Evolutionary conservation across 1,140 invertebrate genomes (phyloP), one percentile per base, ranked within the genome.

Genomic region (Polypedilum pembai): DNA sequence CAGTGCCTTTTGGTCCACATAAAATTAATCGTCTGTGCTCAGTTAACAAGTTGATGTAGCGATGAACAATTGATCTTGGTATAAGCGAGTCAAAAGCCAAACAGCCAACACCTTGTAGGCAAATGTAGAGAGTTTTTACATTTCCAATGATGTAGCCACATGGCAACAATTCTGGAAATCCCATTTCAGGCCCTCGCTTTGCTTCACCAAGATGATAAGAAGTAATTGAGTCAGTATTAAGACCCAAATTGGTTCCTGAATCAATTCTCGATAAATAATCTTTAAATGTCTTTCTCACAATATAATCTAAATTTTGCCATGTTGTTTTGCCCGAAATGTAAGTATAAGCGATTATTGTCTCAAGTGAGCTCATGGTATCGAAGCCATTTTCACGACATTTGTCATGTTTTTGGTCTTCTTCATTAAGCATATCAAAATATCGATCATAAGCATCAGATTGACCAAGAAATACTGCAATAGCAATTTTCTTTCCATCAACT

Each of bases 61-160:
- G 89, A 84, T 98, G 94, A 73, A 98, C 90, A 77, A 98, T 96
- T 76, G 94, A 93, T 83, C 96, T 94, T 75, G 97, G 96, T 82
- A 98, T 98, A 63, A 99, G 86, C 20, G 94, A 97, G 81, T 99
- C 95, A 80, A 99, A 96, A 0, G 94, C 94, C 73, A 99, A 84
- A 76, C 94, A 93, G 76, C 98, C 97, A 33, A 98, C 91, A 77
- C 92, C 92, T 80, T 91, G 91, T 75, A 92, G 86, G 77, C 96
- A 94, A 74, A 92, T 88, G 77, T 95, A 94, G 75, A 92, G 84
- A 1, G 89, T 89, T 73, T 87, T 87, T 10, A 91, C 89, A 77
- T 94, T 93, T 15, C 95, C 95, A 15, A 97, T 90, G 15, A 97
- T 88, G 78, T 98, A 98, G 20, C 95, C 96, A 78, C 93, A 96